phyloP scores from a whole-genome alignment of 2,888 invertebrate genomes.

The Scaptomyza parva region DNA sequence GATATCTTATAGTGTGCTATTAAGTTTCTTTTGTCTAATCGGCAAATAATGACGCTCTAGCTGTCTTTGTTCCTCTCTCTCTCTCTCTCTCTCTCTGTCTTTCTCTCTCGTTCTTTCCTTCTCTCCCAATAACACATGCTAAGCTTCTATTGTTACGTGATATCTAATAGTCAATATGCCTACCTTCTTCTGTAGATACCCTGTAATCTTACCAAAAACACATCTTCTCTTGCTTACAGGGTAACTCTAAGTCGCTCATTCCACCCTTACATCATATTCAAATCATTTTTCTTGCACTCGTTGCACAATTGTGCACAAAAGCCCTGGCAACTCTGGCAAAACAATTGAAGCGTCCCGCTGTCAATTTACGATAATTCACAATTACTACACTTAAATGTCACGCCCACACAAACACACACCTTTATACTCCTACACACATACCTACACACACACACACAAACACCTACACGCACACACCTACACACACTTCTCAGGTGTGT shows the following conservation, averaged over 20 bases:
- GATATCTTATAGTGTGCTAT: too few species aligned
- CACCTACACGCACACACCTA: background rate
- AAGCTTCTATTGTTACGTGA: too few species aligned
- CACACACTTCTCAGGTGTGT: background rate
- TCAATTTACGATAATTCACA: slow-evolving; percentile 40
- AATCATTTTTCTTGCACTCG: background rate
- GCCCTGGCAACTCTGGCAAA: background rate
- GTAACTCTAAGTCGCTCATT: background rate
- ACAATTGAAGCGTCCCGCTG: slow-evolving; percentile 23
- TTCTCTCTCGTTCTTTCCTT: too few species aligned
- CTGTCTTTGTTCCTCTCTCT: too few species aligned
- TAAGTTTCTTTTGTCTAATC: too few species aligned
- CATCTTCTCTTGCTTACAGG: background rate
- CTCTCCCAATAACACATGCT: too few species aligned
- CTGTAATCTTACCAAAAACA: background rate
- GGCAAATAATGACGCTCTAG: too few species aligned
- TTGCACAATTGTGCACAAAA: slow-evolving; percentile 4
- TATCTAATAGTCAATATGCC: too few species aligned
- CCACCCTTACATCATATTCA: background rate
- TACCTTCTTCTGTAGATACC: background rate
- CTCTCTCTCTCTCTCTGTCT: too few species aligned
- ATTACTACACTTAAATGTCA: slow-evolving; percentile 30
- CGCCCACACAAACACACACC: slow-evolving; percentile 6
- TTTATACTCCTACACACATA: too few species aligned
- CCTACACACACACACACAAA: background rate